These are phyloP conservation scores for Cercocebus atys DNA, from an alignment of 2,113 vertebrate species.

Conservation along the genomic window DNA sequence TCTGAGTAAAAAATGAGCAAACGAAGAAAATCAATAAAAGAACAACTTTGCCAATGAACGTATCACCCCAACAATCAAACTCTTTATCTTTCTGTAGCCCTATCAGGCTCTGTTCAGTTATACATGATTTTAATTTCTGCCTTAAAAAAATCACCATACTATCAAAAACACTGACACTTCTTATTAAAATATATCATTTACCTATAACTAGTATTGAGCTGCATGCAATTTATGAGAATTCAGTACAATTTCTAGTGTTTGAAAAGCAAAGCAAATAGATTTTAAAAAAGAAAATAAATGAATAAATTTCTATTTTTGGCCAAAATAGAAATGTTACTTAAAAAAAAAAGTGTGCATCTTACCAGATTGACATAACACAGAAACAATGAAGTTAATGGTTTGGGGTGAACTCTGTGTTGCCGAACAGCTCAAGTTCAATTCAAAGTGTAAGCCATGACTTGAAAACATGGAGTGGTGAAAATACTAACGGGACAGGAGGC, in stretches of 20 bases:
- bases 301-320: background rate
- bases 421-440: slow-evolving; percentile 27
- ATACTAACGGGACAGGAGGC: slow-evolving; percentile 8
- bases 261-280: slow-evolving; percentile 38
- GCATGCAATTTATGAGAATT: background rate
- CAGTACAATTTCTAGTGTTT: background rate
- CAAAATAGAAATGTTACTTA: background rate
- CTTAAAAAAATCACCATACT: background rate
- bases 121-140: background rate
- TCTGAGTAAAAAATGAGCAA: background rate
- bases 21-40: slow-evolving; percentile 15
- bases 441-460: background rate
- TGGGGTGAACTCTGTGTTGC: background rate
- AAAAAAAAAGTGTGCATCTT: background rate
- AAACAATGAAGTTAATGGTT: slow-evolving; percentile 10
- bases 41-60: background rate
- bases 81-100: background rate
- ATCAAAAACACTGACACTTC: background rate
- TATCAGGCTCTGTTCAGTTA: background rate
- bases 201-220: background rate
- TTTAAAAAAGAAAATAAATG: slow-evolving; percentile 32
- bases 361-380: background rate
- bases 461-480: background rate
- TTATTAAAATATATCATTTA: slow-evolving; percentile 19
- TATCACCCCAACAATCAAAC: background rate